Evolutionary conservation across 2,888 invertebrate genomes (phyloP).

Genomic region (Philaethria dido): DNA sequence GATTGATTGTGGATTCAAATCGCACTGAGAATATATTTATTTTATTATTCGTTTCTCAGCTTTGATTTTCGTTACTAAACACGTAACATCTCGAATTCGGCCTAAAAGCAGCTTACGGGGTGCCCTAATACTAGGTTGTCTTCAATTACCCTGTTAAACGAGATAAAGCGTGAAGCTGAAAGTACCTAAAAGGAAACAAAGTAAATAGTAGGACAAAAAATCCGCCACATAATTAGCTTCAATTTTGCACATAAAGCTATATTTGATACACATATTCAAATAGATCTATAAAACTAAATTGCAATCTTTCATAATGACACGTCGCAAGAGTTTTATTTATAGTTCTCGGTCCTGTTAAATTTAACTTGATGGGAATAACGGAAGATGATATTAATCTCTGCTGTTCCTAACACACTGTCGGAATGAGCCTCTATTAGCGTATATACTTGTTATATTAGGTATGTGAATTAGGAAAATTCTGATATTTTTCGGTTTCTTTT

Average conservation of each 20-base stretch:
- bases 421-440: background rate
- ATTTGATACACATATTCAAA: background rate
- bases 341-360: slow-evolving; percentile 63
- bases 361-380: slow-evolving; percentile 74
- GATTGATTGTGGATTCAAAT: no score
- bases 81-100: no score
- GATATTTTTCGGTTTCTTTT: no score
- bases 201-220: background rate
- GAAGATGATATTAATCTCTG: slow-evolving; percentile 74
- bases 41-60: no score
- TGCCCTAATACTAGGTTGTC: no score
- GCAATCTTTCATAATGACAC: slow-evolving; percentile 75
- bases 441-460: slow-evolving; percentile 11
- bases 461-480: background rate
- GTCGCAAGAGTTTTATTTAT: slow-evolving; percentile 65
- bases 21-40: no score
- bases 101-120: no score
- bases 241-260: background rate
- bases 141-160: no score
- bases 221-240: background rate
- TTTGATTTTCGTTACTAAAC: no score
- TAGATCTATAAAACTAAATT: slow-evolving; percentile 71
- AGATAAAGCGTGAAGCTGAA: no score
- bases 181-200: no score
- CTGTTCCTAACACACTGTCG: slow-evolving; percentile 68